phyloP scores from a whole-genome alignment of 53 echinoderm and acorn worm genomes.

The Pentamera pediparva region DNA sequence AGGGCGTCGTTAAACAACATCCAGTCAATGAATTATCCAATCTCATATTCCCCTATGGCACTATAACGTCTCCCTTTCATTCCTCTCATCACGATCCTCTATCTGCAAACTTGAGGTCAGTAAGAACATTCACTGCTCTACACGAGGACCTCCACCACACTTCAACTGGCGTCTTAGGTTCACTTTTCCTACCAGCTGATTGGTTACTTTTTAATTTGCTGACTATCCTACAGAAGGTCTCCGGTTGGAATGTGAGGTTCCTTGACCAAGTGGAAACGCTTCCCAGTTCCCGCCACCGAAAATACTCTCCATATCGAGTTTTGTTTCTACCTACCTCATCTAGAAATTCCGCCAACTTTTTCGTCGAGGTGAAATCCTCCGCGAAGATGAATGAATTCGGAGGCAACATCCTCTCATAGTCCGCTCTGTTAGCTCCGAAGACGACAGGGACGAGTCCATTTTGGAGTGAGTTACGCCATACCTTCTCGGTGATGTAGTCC shows the following conservation, averaged over 20 bases:
- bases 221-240: conserved; percentile 4
- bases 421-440: conserved; percentile 46
- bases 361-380: conserved; percentile 48
- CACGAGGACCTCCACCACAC: conserved; percentile 18
- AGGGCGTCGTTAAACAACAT: no score
- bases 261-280: not conserved
- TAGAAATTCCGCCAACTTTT: not conserved
- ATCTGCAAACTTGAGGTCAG: not conserved
- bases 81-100: not conserved
- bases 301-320: conserved; percentile 8
- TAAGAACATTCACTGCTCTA: not conserved
- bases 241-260: not conserved
- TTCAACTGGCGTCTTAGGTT: not conserved
- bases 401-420: conserved; percentile 65
- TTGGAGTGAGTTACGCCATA: conserved; percentile 60
- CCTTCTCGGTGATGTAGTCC: conserved; percentile 83
- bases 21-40: no score
- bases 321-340: conserved; percentile 1
- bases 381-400: conserved; percentile 73
- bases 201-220: not conserved
- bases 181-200: not conserved
- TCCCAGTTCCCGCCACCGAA: not conserved
- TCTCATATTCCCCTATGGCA: no score
- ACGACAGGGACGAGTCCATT: conserved; percentile 65
- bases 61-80: no score